These are phyloP conservation scores for Belonocnema kinseyi DNA, from an alignment of 1,140 invertebrate species.

Conservation along the genomic window DNA sequence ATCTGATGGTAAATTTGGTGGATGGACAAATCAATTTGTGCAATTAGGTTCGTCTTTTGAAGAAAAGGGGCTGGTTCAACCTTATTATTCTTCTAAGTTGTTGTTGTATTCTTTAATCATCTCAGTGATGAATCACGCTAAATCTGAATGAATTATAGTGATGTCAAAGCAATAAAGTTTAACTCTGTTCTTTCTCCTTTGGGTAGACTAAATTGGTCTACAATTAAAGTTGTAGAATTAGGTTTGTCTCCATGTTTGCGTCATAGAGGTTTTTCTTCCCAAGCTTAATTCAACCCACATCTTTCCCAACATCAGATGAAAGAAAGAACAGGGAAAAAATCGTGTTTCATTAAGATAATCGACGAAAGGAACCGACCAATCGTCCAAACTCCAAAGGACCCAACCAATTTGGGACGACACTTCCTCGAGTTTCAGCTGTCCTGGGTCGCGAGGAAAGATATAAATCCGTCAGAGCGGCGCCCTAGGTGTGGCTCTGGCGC, in stretches of 20 bases:
- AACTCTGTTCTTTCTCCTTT: neutral
- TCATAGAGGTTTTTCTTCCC: neutral
- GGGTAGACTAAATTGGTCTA: neutral
- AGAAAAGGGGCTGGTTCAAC: no score
- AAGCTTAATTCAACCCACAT: neutral
- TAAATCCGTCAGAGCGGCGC: slow-evolving; percentile 62
- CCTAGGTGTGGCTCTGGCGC: slow-evolving; percentile 65
- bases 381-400: neutral
- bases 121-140: no score
- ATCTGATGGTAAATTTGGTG: no score
- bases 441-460: slow-evolving; percentile 41
- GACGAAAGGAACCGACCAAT: neutral
- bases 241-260: no score
- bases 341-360: neutral
- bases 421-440: slow-evolving; percentile 40
- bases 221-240: neutral
- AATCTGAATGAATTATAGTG: no score
- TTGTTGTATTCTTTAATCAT: no score
- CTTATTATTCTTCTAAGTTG: no score
- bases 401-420: slow-evolving; percentile 6
- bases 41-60: no score
- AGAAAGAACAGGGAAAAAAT: neutral
- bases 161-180: no score
- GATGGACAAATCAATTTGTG: no score
- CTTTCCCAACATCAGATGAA: neutral